Evolutionary conservation across 2,113 vertebrate species (phyloP).

Genomic region (Orthonyx spaldingii): DNA sequence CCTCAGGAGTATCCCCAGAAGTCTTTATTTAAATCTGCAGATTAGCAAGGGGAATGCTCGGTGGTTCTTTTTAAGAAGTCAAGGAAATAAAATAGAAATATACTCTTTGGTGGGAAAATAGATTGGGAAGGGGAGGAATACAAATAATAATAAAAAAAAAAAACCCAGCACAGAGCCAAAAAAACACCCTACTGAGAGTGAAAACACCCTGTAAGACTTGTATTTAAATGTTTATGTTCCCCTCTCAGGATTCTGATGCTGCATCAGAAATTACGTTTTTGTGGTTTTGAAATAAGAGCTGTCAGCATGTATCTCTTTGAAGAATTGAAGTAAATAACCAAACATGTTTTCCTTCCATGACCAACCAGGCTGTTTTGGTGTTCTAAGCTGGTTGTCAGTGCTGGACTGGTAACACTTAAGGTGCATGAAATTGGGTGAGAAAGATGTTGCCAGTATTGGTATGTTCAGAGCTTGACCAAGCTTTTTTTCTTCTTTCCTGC

Average conservation of each 20-base stretch:
- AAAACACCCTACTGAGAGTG: neutral
- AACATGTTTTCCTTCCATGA: neutral
- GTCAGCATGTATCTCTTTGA: neutral
- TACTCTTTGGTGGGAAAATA: neutral
- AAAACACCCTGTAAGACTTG: neutral
- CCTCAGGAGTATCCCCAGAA: neutral
- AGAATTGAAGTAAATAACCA: neutral
- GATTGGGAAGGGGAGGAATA: fast-evolving
- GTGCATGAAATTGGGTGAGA: neutral
- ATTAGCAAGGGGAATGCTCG: fast-evolving
- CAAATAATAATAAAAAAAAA: neutral
- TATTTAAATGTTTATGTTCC: neutral
- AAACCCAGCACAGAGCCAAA: fast-evolving
- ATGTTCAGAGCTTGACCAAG: neutral
- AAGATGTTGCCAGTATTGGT: neutral
- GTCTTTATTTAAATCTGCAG: neutral
- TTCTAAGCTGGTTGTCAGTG: neutral
- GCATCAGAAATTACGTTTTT: neutral
- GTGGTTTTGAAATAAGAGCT: neutral
- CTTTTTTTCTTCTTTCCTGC: neutral
- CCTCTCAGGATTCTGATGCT: neutral
- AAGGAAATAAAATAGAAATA: neutral
- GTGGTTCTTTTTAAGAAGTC: neutral
- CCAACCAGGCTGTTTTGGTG: neutral
- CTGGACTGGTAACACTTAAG: neutral